Base-by-base conservation (phyloP, 2,797 vertebrate genomes). In the Mus caroli region DNA sequence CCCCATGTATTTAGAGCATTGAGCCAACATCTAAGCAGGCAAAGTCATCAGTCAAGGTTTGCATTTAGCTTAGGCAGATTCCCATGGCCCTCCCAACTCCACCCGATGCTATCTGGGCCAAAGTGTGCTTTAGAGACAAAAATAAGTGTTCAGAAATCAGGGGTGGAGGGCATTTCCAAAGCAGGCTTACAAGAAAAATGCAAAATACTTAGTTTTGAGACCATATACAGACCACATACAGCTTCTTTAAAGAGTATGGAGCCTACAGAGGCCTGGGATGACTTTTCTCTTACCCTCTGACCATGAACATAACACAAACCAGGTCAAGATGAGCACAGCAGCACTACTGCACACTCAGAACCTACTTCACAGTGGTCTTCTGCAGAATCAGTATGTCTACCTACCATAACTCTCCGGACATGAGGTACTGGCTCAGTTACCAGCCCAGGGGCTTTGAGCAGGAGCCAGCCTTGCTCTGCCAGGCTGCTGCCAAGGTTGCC, bases 91-190 rank as follows among this genome's bases (percentile, higher is more conserved):
- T 88, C 52, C 91, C 31, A 60, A 93, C 88, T 88, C 94, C 71
- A 83, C 75, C 80, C 90, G 60, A 54, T 76, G 31, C 77, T 69
- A 93, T 88, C 87, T 85, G 96, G 37, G 22, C 0, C 54, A 10
- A 94, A 97, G 54, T 58, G 28, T 50, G 34, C 62, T 93, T 69
- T 26, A 77, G 64, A 69, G 79, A 69, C 26, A 40, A 96, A 91
- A 71, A 76, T 20, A 75, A 84, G 94, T 82, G 28, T n/a, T 76
- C 22, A 43, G 13, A 34, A 26, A 19, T 50, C 3, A 22, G 20
- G 15, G 40, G 22, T 3, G 10, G 54, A 28, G 64, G 46, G 62
- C 12, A 31, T 85, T 93, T 91, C 76, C 95, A 95, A 91, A 91
- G 67, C 43, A 28, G 26, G 69, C 84, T 83, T 71, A 24, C 86